phyloP scores from a whole-genome alignment of 2,797 vertebrate species.

The Rhyacichthys aspro region DNA sequence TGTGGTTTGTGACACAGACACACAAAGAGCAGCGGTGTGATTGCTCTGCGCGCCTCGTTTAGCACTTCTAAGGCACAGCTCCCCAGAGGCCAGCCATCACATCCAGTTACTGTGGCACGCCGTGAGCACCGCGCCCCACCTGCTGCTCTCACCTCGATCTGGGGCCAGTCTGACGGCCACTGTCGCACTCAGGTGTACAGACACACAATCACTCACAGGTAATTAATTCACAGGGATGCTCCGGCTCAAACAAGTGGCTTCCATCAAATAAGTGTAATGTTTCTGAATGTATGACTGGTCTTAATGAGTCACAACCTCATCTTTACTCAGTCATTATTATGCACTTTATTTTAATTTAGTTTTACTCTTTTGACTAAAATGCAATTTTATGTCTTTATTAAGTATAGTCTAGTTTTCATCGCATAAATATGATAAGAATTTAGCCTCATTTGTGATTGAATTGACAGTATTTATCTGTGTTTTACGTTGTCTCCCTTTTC shows the following conservation, averaged over 20 bases:
- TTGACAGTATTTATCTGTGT: no score
- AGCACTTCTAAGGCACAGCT: slow-evolving; percentile 75
- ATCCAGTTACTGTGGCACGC: slow-evolving; percentile 75
- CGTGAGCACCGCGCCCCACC: slow-evolving; percentile 68
- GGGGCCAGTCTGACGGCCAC: slow-evolving; percentile 57
- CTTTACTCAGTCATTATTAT: no score
- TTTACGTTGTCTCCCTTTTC: no score
- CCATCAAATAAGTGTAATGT: slow-evolving; percentile 18
- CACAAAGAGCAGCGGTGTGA: slow-evolving; percentile 58
- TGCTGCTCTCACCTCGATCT: slow-evolving; percentile 73
- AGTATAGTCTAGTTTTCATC: no score
- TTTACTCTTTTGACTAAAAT: no score
- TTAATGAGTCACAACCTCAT: no score
- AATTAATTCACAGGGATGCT: slow-evolving; percentile 53
- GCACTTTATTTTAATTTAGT: no score
- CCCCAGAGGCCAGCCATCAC: slow-evolving; percentile 75
- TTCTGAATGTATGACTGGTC: no score
- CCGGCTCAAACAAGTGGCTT: slow-evolving; percentile 26
- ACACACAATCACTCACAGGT: slow-evolving; percentile 38
- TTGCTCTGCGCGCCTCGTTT: slow-evolving; percentile 78
- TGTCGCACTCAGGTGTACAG: slow-evolving; percentile 13
- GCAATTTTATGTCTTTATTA: no score
- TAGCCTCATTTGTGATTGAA: no score
- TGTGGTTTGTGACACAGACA: slow-evolving; percentile 23
- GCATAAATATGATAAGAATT: no score